phyloP scores from a whole-genome alignment of 2,113 vertebrate species.

The Tinamus guttatus region DNA sequence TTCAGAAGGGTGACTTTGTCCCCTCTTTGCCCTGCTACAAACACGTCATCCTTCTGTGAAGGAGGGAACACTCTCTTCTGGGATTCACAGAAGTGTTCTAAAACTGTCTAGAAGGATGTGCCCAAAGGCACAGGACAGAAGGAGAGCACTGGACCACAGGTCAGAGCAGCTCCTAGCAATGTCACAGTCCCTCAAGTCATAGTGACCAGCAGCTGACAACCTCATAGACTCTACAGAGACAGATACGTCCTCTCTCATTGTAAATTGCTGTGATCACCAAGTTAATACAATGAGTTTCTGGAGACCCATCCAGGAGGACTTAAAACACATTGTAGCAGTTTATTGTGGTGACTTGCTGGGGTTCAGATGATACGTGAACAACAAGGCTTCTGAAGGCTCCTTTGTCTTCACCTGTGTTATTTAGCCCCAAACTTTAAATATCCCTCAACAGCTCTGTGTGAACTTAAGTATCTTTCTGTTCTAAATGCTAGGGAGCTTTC shows the following conservation, averaged over 20 bases:
- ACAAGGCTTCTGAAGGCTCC: background rate
- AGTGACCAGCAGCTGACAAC: background rate
- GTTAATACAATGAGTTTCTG: background rate
- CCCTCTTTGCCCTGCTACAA: background rate
- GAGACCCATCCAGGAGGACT: background rate
- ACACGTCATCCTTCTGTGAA: background rate
- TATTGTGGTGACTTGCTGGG: too few relatives aligned
- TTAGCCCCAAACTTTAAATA: background rate
- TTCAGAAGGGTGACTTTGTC: background rate
- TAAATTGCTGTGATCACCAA: background rate
- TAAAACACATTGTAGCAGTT: background rate
- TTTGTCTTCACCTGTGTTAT: background rate
- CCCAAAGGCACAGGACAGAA: background rate
- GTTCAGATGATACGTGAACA: background rate
- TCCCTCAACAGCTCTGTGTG: background rate
- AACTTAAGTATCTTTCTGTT: too few relatives aligned
- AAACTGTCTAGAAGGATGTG: background rate
- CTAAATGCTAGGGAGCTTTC: background rate
- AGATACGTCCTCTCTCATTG: background rate
- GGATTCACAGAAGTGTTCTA: accelerated
- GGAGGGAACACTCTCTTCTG: background rate
- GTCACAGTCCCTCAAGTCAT: background rate
- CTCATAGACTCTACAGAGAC: background rate
- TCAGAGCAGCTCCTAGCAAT: background rate
- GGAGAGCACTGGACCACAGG: background rate